Base-by-base conservation (phyloP, 2,888 invertebrate genomes). In the Pyrrhosoma nymphula region DNA sequence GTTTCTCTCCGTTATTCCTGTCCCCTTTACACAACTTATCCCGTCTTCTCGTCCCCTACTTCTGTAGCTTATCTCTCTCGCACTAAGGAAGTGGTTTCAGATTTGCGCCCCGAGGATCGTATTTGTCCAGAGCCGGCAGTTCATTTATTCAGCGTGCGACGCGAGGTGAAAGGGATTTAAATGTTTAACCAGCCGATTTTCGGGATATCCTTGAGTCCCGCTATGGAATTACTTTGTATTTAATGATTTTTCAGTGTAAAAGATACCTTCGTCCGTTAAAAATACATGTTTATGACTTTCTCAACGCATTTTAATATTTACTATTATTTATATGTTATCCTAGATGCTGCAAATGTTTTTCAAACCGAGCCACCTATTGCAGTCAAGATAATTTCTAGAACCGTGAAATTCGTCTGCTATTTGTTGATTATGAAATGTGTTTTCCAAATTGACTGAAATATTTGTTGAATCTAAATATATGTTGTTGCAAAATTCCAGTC, bases 111-210 rank as follows among this genome's bases (percentile, higher is more conserved):
- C 82, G 35, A 35, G 82, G 18, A 82, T 82, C 82, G 82, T 82
- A 82, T 82, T 82, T 82, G 82, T 35, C 82, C 82, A 82, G 82
- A 30, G 82, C 35, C 82, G 35, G 82, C 30, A 82, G 82, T 82
- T 82, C 82, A 82, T 82, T 69, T 82, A 82, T 82, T 82, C 82
- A 82, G 82, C 14, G 82, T 3, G 35, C 35, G 82, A 35, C 35
- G 82, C 35, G 82, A 82, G 16, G 30, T 30, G 35, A 35, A 35
- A 82, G 35, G 82, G 30, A 18, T 30, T 82, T 16, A 82, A 30
- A 35, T 14, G 16, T 60, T 82, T 35, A 35, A 82, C 12, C 82
- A 82, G 35, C 16, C 35, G 6, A 35, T 30, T 82, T 16, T 14
- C 35, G 35, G 3, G 35, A 14, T 16, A 82, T 3, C 82, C 35